These are phyloP conservation scores for Pocillopora damicornis DNA, from an alignment of 64 coral and sea anemone species.

Conservation along the genomic window DNA sequence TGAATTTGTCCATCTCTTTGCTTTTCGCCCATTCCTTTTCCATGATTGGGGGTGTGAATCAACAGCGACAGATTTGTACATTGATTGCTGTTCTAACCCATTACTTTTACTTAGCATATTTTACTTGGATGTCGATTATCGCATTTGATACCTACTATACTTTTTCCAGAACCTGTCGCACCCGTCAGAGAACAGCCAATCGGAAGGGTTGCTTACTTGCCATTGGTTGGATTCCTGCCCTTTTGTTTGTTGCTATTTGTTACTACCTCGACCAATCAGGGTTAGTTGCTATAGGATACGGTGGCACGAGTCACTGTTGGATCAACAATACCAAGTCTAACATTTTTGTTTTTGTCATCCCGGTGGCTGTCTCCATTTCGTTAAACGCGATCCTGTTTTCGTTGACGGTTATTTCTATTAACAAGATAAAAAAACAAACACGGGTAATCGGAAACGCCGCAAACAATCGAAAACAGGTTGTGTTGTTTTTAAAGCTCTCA, in stretches of 20 bases:
- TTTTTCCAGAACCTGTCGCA: conserved; percentile 1
- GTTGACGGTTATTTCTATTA: neutral
- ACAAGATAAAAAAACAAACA: neutral
- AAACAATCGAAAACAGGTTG: neutral
- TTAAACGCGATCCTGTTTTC: neutral
- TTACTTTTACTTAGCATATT: conserved; percentile 24
- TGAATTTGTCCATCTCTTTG: conserved; percentile 18
- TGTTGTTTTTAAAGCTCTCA: neutral
- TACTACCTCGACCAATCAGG: conserved; percentile 2
- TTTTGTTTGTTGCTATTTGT: conserved; percentile 14
- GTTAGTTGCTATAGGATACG: conserved; percentile 20
- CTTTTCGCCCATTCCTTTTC: conserved; percentile 21
- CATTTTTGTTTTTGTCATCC: neutral
- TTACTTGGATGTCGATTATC: conserved; percentile 50
- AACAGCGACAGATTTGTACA: neutral
- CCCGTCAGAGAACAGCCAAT: neutral
- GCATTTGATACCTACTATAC: conserved; percentile 44
- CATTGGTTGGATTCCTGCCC: conserved; percentile 9
- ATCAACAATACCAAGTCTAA: neutral
- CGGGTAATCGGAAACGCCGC: too few species aligned
- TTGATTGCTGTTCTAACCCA: conserved; percentile 25
- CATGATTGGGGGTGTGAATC: neutral
- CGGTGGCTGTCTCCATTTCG: neutral
- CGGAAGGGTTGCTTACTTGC: neutral
- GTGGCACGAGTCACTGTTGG: neutral